A percentile compares a stretch with the other conserved stretches of the same genome.
Evolutionary conservation across 2,888 invertebrate genomes (phyloP).

Genomic region (Steinernema hermaphroditum): DNA sequence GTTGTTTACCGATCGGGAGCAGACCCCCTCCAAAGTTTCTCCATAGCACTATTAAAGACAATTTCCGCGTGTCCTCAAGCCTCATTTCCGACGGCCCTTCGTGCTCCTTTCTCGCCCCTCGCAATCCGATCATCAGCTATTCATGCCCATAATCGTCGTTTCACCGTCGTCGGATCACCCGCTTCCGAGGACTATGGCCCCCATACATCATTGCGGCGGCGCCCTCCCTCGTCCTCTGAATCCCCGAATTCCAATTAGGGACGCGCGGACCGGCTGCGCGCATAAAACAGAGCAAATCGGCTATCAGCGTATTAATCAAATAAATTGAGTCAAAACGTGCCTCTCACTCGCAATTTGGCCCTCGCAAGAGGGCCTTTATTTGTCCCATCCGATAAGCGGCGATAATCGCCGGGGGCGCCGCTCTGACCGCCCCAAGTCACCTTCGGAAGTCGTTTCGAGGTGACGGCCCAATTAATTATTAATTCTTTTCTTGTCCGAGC

Average conservation of each 20-base stretch:
- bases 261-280: conserved; percentile 11
- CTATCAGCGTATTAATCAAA: conserved; percentile 28
- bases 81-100: conserved; percentile 5
- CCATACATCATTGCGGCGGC: conserved; percentile 14
- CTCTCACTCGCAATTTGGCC: not conserved
- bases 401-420: not conserved
- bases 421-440: not conserved
- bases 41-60: conserved; percentile 1
- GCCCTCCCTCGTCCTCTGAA: not conserved
- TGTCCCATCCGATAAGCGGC: not conserved
- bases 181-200: not conserved
- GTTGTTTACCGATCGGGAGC: too few relatives aligned
- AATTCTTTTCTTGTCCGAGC: not conserved
- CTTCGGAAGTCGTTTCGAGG: conserved; percentile 5
- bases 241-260: conserved; percentile 25
- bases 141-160: conserved; percentile 29
- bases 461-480: conserved; percentile 19
- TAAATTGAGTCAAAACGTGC: conserved; percentile 29
- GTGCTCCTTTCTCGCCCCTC: conserved; percentile 1
- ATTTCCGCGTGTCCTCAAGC: conserved; percentile 19
- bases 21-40: too few relatives aligned
- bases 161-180: conserved; percentile 27
- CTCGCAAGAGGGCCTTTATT: conserved; percentile 1
- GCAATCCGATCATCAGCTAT: conserved; percentile 20
- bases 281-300: conserved; percentile 30